phyloP scores from a whole-genome alignment of 2,113 vertebrate genomes.

The Acrocephalus kingi region DNA sequence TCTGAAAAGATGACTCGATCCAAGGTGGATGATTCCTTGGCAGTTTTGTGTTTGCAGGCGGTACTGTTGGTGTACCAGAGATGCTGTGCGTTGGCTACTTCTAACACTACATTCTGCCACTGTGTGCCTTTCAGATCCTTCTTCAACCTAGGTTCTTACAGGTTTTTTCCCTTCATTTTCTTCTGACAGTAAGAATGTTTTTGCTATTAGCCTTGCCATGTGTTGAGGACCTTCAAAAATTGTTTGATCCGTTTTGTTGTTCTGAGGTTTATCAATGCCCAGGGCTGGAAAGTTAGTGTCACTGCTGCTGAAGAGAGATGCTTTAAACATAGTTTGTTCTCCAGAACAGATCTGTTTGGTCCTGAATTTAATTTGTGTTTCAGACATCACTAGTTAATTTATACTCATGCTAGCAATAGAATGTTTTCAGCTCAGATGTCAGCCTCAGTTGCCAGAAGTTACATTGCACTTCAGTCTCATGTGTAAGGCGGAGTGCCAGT shows the following conservation, averaged over 20 bases:
- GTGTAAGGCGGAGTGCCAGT: neutral
- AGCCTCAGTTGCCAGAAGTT: neutral
- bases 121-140: neutral
- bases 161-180: neutral
- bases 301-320: neutral
- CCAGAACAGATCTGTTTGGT: neutral
- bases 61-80: neutral
- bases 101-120: neutral
- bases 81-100: neutral
- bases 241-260: neutral
- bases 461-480: accelerated
- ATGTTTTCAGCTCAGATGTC: neutral
- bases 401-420: neutral
- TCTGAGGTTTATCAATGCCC: neutral
- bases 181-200: neutral
- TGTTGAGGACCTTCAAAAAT: neutral
- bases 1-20: neutral
- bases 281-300: neutral
- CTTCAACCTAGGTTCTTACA: neutral
- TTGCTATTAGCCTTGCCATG: neutral
- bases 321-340: neutral
- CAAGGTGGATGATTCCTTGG: neutral
- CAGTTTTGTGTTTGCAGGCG: neutral
- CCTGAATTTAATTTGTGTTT: neutral
- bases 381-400: neutral